phyloP scores from a whole-genome alignment of 2,888 invertebrate genomes.

The Acanthosepion lycidas region DNA sequence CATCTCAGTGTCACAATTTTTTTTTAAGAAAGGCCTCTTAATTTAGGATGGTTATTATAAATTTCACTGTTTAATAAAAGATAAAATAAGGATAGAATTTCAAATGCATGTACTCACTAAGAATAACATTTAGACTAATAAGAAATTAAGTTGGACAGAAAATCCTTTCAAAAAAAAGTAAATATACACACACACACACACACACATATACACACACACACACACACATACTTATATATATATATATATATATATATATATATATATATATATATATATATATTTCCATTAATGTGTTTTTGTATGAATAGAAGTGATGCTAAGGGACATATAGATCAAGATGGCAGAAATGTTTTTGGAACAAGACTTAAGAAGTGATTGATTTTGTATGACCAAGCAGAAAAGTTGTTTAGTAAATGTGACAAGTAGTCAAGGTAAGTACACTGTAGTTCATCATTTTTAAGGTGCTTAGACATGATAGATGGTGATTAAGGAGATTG shows the following conservation, averaged over 20 bases:
- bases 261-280: not conserved
- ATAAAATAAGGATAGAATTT: too few relatives aligned
- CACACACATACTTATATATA: not conserved
- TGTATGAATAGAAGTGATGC: not conserved
- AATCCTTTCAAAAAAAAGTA: too few relatives aligned
- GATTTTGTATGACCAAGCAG: not conserved
- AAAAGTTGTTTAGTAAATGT: not conserved
- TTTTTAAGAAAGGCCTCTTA: too few relatives aligned
- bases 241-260: not conserved
- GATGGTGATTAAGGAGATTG: not conserved
- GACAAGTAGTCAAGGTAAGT: not conserved
- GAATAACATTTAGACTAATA: too few relatives aligned
- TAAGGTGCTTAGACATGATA: slow-evolving; percentile 8
- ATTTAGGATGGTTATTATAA: too few relatives aligned
- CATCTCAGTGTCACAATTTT: too few relatives aligned
- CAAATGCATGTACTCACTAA: too few relatives aligned
- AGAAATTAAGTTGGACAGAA: too few relatives aligned
- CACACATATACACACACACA: not conserved
- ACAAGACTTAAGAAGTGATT: not conserved
- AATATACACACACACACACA: too few relatives aligned
- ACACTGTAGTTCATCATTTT: not conserved
- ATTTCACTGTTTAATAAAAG: too few relatives aligned
- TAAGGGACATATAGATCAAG: not conserved
- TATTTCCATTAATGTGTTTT: not conserved
- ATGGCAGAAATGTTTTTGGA: not conserved